Evolutionary conservation across 2,888 invertebrate genomes (phyloP), one percentile per base, ranked within the genome.

Genomic region (Drosophila paracracens): DNA sequence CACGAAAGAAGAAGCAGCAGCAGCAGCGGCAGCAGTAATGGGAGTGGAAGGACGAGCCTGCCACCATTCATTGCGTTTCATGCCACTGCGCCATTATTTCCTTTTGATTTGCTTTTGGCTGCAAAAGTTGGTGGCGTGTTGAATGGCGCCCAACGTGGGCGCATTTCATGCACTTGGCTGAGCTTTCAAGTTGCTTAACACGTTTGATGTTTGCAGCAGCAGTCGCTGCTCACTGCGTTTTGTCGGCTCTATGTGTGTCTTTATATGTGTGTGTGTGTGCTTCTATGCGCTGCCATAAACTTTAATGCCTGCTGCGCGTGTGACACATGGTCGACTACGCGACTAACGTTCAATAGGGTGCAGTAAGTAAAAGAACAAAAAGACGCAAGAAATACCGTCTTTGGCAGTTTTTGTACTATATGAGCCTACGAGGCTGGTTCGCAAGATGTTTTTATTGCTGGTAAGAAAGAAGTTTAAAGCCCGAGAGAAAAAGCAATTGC

Each of bases 41-140:
- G 21, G n/a, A 29, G 31, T 48, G 36, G 61, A 54, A 29, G 58
- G 36, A 40, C 40, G 54, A 16, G 31, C 21, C 29, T 38, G 46
- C 46, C 57, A 60, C 21, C 69, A 48, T 65, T 74, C 73, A 77
- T 70, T 70, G 74, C 73, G 60, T 74, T 77, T 69, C 81, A 72
- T 81, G 76, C 79, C 83, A 78, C 70, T 81, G 73, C 81, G 53
- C 87, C 87, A 87, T 87, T 87, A 87, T 77, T 87, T 87, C 90
- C 90, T 79, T 88, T 86, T 87, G 87, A 87, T 90, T 87, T 86
- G 85, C 88, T 82, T 82, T 76, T 82, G 88, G 75, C 90, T 84
- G 85, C 82, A 84, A 85, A 88, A 89, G 89, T 83, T 87, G 79
- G 81, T 82, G 81, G 79, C 88, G 76, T 79, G 89, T 75, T 86